These are phyloP conservation scores for Melipona beecheii DNA, from an alignment of 2,888 invertebrate species.

Conservation along the genomic window DNA sequence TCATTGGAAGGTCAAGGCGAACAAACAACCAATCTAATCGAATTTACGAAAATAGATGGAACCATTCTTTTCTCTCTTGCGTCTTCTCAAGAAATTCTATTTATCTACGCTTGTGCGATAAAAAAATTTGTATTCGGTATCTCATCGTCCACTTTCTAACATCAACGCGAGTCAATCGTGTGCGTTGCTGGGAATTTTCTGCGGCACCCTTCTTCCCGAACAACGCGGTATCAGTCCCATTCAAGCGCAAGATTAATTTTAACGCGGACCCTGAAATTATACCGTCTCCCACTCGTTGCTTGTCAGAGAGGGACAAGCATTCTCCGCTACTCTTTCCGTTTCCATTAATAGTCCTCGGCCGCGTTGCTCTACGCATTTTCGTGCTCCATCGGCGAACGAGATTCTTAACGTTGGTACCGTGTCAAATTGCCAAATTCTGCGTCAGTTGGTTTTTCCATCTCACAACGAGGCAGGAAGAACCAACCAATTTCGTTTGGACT, in stretches of 20 bases:
- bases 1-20: neutral
- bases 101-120: no score
- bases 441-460: slow-evolving; percentile 18
- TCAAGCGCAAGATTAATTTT: slow-evolving; percentile 60
- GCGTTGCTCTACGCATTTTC: slow-evolving; percentile 36
- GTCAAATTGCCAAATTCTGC: slow-evolving; percentile 16
- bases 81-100: neutral
- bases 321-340: slow-evolving; percentile 47
- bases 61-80: neutral
- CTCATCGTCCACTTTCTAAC: no score
- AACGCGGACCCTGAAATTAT: slow-evolving; percentile 59
- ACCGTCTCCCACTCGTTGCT: slow-evolving; percentile 28
- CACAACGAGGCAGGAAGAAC: neutral
- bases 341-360: slow-evolving; percentile 64
- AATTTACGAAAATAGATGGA: slow-evolving; percentile 33
- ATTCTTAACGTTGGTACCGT: slow-evolving; percentile 26
- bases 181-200: no score
- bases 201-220: neutral
- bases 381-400: slow-evolving; percentile 33
- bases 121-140: neutral
- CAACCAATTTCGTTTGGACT: neutral
- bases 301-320: slow-evolving; percentile 38
- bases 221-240: slow-evolving; percentile 37
- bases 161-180: no score
- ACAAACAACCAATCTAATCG: slow-evolving; percentile 16